Percentiles rank a stretch among this genome's conserved stretches.
Evolutionary conservation across 2,113 vertebrate genomes (phyloP).

Genomic region (Callopanchax toddi): DNA sequence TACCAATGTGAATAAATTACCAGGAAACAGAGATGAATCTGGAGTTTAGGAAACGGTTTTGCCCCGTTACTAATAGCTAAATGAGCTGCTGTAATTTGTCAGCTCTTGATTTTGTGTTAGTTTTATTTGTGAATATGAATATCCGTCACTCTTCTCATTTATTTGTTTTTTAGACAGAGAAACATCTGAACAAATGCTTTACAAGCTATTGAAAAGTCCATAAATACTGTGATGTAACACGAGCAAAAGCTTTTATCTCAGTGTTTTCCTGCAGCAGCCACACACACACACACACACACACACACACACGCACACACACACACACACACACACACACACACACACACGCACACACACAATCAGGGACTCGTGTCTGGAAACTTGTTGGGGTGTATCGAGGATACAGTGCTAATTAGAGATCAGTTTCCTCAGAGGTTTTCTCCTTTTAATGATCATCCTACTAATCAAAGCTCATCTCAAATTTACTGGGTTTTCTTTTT

Average conservation of each 20-base stretch:
- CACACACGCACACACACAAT: too few species aligned
- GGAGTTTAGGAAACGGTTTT: conserved; percentile 54
- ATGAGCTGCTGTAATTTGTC: conserved; percentile 57
- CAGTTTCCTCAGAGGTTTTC: conserved; percentile 52
- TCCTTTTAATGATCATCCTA: conserved; percentile 58
- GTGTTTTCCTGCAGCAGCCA: neutral
- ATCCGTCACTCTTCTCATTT: neutral
- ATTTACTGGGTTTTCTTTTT: conserved; percentile 8
- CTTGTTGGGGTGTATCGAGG: conserved; percentile 49
- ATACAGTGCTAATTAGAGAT: conserved; percentile 69
- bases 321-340: too few species aligned
- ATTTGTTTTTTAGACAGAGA: neutral
- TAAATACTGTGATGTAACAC: conserved; percentile 33
- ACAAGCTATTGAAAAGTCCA: conserved; percentile 14
- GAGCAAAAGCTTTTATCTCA: conserved; percentile 26
- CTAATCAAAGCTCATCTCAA: conserved; percentile 51
- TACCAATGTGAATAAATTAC: conserved; percentile 61
- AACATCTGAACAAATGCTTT: neutral
- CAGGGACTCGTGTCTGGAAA: conserved; percentile 29
- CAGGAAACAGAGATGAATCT: conserved; percentile 51
- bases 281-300: conserved; percentile 10
- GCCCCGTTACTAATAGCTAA: conserved; percentile 52
- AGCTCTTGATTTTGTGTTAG: conserved; percentile 23
- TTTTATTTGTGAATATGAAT: conserved; percentile 10
- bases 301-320: too few species aligned